Base-by-base conservation (phyloP, 2,797 vertebrate genomes). In the Pangasius krempfi region DNA sequence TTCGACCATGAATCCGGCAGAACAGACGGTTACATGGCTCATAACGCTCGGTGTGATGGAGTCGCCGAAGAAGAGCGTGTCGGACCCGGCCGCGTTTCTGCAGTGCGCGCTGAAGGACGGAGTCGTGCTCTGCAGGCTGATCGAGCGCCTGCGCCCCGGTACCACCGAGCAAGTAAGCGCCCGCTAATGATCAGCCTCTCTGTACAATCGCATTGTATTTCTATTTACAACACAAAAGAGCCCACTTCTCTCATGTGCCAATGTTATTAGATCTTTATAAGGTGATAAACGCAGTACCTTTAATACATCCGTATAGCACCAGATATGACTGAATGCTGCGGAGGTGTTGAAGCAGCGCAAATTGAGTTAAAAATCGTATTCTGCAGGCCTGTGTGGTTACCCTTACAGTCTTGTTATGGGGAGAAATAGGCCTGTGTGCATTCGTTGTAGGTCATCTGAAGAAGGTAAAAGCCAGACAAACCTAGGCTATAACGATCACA, bases 1-100 rank as follows among this genome's bases (percentile, higher is more conserved):
- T 78, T 90, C 87, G 80, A 92, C 64, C 87, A 97, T 97, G 98
- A 99, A 97, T 96, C 97, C 97, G 2, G 97, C 98, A 2, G 98
- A 99, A 91, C 98, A 98, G 94, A 99, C 98, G 92, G 98, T 99
- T 89, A 99, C 98, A 89, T 99, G 98, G 98, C 97, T 99, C 85
- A 99, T 99, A 30, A 96, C 98, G 52, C 94, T 99, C 88, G 98
- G 98, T 89, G 98, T 99, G 92, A 94, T 99, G 93, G 98, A 99
- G 89, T 98, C 98, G 72, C 98, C 98, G 91, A 99, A 99, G 95
- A 99, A 99, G 89, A 98, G 95, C 92, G 96, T 99, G 92, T 97
- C 97, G 72, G 98, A 99, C 92, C 98, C 98, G 2, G 98, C 98
- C 94, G 97, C 96, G 91, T 99, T 98, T 87, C 93, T 97, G 73